These are phyloP conservation scores for Oryzias melastigma DNA, from an alignment of 2,113 vertebrate species.

Conservation along the genomic window DNA sequence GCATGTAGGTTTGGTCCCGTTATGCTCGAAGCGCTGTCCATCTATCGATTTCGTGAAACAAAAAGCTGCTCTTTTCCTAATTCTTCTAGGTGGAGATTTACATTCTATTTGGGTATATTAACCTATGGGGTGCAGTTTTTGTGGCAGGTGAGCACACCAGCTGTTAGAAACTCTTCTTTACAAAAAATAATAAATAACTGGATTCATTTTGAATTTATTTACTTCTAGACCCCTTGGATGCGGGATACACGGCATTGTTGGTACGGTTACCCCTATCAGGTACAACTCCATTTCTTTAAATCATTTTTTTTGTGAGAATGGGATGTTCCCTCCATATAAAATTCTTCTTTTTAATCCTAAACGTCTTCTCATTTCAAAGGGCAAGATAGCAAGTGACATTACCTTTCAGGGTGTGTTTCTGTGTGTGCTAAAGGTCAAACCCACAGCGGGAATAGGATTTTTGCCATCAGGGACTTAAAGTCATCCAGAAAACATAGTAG, in stretches of 20 bases:
- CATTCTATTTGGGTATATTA: slow-evolving; percentile 94
- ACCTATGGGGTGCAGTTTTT: slow-evolving; percentile 90
- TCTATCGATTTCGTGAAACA: too few relatives aligned
- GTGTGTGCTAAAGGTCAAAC: too few relatives aligned
- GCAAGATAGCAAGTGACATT: background rate
- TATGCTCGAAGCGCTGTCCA: background rate
- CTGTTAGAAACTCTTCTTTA: background rate
- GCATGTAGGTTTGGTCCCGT: slow-evolving; percentile 85
- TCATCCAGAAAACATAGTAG: too few relatives aligned
- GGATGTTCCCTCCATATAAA: too few relatives aligned
- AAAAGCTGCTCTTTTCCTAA: slow-evolving; percentile 34
- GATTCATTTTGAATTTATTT: background rate
- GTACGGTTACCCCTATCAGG: slow-evolving; percentile 95
- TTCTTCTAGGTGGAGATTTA: slow-evolving; percentile 92
- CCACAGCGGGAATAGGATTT: too few relatives aligned
- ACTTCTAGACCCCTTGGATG: slow-evolving; percentile 87
- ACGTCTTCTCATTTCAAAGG: background rate
- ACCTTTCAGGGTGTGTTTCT: too few relatives aligned
- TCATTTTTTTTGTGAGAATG: too few relatives aligned
- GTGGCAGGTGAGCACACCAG: slow-evolving; percentile 85
- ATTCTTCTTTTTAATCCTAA: too few relatives aligned
- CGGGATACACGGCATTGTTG: slow-evolving; percentile 97
- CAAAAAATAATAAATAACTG: background rate
- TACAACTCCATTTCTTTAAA: slow-evolving; percentile 32
- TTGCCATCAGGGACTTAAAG: too few relatives aligned